Percentiles rank a stretch among this genome's conserved stretches.
Evolutionary conservation across 2,797 vertebrate genomes (phyloP).

Genomic region (Tauraco hartlaubi): DNA sequence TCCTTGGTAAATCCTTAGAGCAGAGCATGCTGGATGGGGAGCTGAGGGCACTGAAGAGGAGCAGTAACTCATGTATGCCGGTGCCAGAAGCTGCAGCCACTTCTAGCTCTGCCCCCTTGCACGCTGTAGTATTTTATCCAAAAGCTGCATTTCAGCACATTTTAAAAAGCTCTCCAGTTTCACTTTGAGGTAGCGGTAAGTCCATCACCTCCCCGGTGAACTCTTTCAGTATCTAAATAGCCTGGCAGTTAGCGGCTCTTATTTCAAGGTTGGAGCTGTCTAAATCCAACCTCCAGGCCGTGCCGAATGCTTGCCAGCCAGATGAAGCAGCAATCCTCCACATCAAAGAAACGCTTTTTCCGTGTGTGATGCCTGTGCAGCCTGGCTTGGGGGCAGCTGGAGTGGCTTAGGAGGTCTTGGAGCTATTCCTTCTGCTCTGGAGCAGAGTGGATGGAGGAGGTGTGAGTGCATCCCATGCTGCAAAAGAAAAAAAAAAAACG

Average conservation of each 20-base stretch:
- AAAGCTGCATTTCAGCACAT: constrained; percentile 36
- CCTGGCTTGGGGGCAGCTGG: neutral
- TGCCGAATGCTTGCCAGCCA: constrained; percentile 25
- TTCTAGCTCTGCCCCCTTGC: neutral
- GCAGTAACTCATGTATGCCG: neutral
- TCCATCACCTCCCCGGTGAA: constrained; percentile 49
- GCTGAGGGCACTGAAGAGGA: neutral
- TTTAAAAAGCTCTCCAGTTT: constrained; percentile 40
- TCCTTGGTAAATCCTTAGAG: neutral
- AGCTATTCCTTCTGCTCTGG: neutral
- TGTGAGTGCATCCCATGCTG: neutral
- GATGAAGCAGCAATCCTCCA: neutral
- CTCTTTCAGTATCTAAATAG: constrained; percentile 23
- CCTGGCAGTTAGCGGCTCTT: constrained; percentile 8
- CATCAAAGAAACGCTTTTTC: neutral
- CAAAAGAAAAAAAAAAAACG: neutral
- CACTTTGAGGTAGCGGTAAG: neutral
- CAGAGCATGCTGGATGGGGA: neutral
- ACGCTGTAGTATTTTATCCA: neutral
- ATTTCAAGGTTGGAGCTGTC: constrained; percentile 52
- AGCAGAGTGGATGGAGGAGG: neutral
- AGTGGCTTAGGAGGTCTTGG: neutral
- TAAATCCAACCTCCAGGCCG: constrained; percentile 40
- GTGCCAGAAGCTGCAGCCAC: neutral
- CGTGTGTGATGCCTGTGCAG: neutral